Evolutionary conservation across 2,113 vertebrate species (phyloP).

Genomic region (Pelmatolapia mariae): DNA sequence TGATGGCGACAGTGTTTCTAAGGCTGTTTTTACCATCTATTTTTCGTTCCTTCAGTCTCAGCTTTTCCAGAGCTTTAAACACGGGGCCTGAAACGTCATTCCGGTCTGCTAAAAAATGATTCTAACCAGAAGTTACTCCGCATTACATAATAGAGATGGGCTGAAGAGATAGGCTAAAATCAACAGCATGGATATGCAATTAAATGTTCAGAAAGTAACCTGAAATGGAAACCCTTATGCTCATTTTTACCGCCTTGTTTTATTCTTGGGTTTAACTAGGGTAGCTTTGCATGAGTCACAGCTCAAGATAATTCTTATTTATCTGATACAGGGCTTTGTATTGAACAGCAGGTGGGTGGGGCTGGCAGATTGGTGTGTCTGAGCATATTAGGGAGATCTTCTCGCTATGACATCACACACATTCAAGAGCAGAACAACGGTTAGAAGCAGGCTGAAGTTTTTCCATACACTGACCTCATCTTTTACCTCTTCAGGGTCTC

Average conservation of each 20-base stretch:
- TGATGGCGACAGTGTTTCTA: conserved; percentile 22
- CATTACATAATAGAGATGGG: neutral
- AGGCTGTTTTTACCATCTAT: conserved; percentile 2
- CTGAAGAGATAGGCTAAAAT: neutral
- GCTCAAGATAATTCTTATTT: neutral
- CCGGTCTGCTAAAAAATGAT: neutral
- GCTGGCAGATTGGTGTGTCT: neutral
- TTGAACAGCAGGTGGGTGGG: neutral
- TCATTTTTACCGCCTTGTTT: neutral
- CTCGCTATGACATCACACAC: neutral
- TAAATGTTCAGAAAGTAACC: neutral
- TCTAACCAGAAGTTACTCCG: neutral
- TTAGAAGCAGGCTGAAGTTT: neutral
- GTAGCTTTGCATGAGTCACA: neutral
- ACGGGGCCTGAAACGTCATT: neutral
- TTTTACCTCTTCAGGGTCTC: neutral
- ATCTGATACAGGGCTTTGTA: neutral
- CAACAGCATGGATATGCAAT: neutral
- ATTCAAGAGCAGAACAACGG: neutral
- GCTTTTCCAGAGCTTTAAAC: neutral
- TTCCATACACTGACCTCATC: neutral
- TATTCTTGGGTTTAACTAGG: neutral
- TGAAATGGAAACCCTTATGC: neutral
- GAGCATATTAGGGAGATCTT: neutral
- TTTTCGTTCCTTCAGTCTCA: conserved; percentile 5